phyloP scores from a whole-genome alignment of 2,888 invertebrate species.

The Sarcophaga caerulescens region DNA sequence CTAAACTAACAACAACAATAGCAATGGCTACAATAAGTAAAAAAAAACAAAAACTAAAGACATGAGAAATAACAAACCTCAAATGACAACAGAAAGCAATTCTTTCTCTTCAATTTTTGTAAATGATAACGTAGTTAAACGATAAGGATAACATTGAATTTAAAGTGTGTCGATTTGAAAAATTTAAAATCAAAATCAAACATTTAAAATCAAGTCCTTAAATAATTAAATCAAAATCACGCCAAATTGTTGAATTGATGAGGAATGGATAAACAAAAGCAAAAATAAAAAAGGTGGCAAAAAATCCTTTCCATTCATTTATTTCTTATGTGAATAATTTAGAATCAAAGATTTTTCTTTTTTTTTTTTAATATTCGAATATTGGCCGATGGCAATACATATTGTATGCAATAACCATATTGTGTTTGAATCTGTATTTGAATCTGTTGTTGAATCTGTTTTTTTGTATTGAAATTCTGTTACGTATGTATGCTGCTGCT shows the following conservation, averaged over 20 bases:
- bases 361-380: background rate
- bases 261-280: background rate
- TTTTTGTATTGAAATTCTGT: background rate
- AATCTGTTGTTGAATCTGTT: slow-evolving; percentile 9
- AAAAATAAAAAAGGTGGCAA: background rate
- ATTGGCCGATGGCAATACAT: background rate
- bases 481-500: background rate
- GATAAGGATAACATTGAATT: no score
- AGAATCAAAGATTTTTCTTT: slow-evolving; percentile 6
- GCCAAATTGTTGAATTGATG: slow-evolving; percentile 54
- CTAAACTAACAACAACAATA: slow-evolving; percentile 4
- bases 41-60: background rate
- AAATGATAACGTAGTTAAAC: no score
- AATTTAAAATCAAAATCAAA: no score
- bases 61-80: no score
- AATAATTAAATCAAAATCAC: slow-evolving; percentile 54
- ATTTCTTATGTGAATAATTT: no score
- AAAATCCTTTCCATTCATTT: no score
- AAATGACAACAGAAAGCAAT: background rate
- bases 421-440: background rate
- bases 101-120: no score
- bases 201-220: no score
- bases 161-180: no score
- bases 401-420: background rate
- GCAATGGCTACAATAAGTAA: background rate